Base-by-base conservation (phyloP, 2,797 vertebrate genomes). In the Melanogrammus aeglefinus region DNA sequence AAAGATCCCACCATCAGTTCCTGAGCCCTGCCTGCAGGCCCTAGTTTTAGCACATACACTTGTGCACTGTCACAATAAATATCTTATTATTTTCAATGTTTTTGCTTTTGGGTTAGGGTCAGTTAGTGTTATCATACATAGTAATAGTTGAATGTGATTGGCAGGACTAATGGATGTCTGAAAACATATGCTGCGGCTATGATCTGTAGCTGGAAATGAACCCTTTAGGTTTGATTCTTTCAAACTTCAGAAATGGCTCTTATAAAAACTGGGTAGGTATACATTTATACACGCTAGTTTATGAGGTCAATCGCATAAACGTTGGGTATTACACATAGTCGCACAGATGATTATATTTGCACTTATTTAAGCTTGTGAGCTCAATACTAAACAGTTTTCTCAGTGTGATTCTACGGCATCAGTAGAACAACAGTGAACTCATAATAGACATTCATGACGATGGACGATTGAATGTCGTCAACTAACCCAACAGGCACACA, bases 1-100 rank as follows among this genome's bases (percentile, higher is more conserved):
- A 96, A 78, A 84, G 87, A 83, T 84, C 84, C 79, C 73, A 80
- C 85, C 82, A 82, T 73, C 81, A 88, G 90, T 89, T 90, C 78
- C 69, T 44, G 77, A 83, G 77, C 83, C 83, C 85, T 84, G 73
- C 29, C 78, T 78, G 79, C 86, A 87, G 89, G 91, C 91, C 92
- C 91, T 80, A 75, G 70, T 86, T 86, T 79, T 78, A 69, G 8
- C 21, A n/a, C n/a, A 6, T 63, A 63, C 1, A n/a, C n/a, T n/a
- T 57, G 47, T 57, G 14, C 57, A 63, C 7, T 69, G 63, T 27
- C 63, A 69, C n/a, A 69, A 69, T 69, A 69, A 9, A 69, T 69
- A 63, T 63, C 47, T 9, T 6, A 63, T 63, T 63, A 63, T 63
- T 63, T 63, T 63, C 1, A 63, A 63, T n/a, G n/a, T 57, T 57